A percentile compares a stretch with the other conserved stretches of the same genome.
Conservation (phyloP, 2,113 vertebrate genomes). For the Cyphomyrus discorhynchus region DNA sequence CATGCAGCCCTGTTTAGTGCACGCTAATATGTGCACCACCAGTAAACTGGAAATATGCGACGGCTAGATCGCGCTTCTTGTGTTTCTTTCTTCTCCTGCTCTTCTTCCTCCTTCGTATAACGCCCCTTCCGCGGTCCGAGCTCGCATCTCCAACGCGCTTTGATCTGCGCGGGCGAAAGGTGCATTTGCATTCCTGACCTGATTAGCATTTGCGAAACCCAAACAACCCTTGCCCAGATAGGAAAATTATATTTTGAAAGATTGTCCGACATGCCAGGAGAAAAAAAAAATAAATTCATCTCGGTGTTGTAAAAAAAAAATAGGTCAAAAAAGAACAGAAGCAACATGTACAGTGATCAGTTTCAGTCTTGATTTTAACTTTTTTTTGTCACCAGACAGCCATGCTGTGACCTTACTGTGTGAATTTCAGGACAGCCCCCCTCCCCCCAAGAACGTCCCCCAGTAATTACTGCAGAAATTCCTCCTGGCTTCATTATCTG, state of each 20-base stretch:
- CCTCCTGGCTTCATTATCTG: conserved; percentile 44
- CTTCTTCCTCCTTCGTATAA: background rate
- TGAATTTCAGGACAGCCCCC: conserved; percentile 32
- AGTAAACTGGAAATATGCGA: conserved; percentile 44
- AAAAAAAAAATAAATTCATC: background rate
- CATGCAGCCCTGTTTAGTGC: conserved; percentile 52
- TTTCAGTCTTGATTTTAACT: background rate
- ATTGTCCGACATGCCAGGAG: background rate
- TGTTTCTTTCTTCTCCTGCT: conserved; percentile 33
- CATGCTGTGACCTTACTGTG: conserved; percentile 29
- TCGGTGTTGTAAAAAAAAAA: background rate
- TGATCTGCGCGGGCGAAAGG: conserved; percentile 3
- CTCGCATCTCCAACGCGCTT: background rate
- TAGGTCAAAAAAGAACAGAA: background rate
- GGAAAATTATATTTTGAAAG: conserved; percentile 20
- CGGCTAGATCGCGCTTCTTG: conserved; percentile 50
- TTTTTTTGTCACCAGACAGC: background rate
- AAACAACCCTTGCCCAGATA: background rate
- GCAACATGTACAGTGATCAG: background rate
- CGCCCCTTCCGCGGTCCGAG: background rate
- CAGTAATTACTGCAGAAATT: conserved; percentile 39
- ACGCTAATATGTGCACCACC: conserved; percentile 53
- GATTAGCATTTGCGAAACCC: background rate
- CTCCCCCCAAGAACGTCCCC: conserved; percentile 28
- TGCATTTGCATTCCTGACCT: conserved; percentile 14